These are phyloP conservation scores for Lindbergichthys nudifrons DNA, from an alignment of 2,797 vertebrate species.

Conservation along the genomic window DNA sequence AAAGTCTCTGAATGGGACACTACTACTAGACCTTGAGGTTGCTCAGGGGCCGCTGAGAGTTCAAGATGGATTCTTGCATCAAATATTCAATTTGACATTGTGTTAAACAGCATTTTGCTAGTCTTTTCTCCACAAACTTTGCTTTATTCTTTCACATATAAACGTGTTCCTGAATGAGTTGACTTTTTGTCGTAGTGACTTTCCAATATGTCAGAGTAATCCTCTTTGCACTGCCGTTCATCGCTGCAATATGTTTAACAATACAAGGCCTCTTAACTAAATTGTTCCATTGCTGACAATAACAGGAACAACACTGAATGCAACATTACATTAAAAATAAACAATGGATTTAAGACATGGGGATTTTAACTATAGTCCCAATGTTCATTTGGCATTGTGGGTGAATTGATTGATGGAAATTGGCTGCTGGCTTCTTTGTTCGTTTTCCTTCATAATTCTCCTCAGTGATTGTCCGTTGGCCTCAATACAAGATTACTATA, in stretches of 20 bases:
- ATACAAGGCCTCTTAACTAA: neutral
- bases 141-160: neutral
- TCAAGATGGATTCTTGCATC: conserved; percentile 33
- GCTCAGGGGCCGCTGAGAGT: conserved; percentile 23
- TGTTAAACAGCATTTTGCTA: conserved; percentile 10
- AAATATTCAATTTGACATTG: conserved; percentile 42
- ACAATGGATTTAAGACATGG: neutral
- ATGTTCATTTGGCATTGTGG: neutral
- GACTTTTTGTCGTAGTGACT: neutral
- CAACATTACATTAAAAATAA: neutral
- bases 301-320: neutral
- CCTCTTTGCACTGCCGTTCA: neutral
- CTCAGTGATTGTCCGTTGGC: neutral
- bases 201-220: neutral
- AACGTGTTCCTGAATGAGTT: too few species aligned
- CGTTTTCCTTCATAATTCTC: neutral
- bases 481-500: neutral
- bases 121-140: conserved; percentile 9
- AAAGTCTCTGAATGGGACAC: conserved; percentile 30
- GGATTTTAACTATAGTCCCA: neutral
- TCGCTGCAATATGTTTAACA: neutral
- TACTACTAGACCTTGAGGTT: conserved; percentile 31
- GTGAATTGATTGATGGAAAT: neutral
- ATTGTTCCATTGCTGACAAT: neutral
- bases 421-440: neutral